Percentiles rank a stretch among this genome's conserved stretches.
phyloP scores from a whole-genome alignment of 1,140 invertebrate species.

The Notospermus geniculatus region DNA sequence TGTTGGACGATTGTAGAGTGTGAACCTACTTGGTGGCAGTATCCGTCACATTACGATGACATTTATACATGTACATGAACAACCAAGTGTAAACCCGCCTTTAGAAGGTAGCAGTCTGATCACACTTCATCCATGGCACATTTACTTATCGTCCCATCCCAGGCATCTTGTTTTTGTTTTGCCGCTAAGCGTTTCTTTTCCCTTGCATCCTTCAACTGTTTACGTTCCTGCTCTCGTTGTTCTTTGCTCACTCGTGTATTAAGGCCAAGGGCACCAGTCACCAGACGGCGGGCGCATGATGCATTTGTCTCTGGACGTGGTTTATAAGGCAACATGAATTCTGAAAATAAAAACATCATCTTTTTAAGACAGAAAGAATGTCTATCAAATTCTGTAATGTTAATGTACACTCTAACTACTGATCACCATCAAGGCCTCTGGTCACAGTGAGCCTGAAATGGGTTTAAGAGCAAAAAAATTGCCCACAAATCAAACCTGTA shows the following conservation, averaged over 20 bases:
- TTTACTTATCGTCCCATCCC: constrained; percentile 62
- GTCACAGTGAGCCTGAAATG: no score
- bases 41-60: no score
- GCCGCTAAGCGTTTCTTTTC: constrained; percentile 67
- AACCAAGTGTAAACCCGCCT: no score
- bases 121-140: constrained; percentile 38
- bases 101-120: no score
- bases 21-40: no score
- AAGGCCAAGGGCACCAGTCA: constrained; percentile 82
- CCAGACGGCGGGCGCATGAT: constrained; percentile 75
- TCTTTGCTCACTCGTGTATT: constrained; percentile 71
- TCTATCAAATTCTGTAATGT: no score
- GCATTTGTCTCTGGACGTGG: constrained; percentile 82
- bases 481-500: no score
- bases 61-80: no score
- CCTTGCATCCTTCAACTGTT: constrained; percentile 77
- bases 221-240: constrained; percentile 75
- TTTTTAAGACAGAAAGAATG: not conserved
- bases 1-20: no score
- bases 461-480: no score
- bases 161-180: constrained; percentile 68
- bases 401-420: no score
- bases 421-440: no score
- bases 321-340: constrained; percentile 56
- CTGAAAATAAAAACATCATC: constrained; percentile 38